Conservation (phyloP, 2,888 invertebrate species). For the Melinaea marsaeus region DNA sequence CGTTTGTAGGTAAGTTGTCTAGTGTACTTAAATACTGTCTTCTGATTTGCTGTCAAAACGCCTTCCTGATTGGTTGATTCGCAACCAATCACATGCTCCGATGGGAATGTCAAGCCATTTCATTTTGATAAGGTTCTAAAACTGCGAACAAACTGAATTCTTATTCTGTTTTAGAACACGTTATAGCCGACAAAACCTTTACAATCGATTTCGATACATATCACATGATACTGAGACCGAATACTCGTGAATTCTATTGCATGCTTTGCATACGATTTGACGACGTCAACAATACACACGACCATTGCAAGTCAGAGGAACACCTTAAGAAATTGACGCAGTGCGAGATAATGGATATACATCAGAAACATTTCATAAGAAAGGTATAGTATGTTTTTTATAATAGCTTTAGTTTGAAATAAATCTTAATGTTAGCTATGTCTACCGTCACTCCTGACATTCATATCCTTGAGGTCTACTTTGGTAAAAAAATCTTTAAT, state of each 20-base stretch:
- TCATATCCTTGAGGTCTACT: too few species aligned
- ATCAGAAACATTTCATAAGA: conserved; percentile 34
- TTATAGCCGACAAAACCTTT: conserved; percentile 34
- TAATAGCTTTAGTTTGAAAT: neutral
- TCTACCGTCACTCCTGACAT: neutral
- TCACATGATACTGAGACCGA: conserved; percentile 39
- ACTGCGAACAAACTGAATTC: too few species aligned
- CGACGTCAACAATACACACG: conserved; percentile 20
- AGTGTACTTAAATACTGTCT: neutral
- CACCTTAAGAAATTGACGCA: conserved; percentile 34
- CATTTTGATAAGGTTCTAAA: too few species aligned
- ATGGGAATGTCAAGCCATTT: too few species aligned
- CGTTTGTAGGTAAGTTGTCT: conserved; percentile 21
- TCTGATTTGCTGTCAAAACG: too few species aligned
- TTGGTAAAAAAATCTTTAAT: too few species aligned
- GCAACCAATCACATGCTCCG: too few species aligned
- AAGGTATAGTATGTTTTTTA: conserved; percentile 31
- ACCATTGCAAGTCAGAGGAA: conserved; percentile 30
- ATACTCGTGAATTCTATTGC: conserved; percentile 37
- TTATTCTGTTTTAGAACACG: conserved; percentile 31
- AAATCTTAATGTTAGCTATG: too few species aligned
- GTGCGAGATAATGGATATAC: conserved; percentile 29
- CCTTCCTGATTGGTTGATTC: too few species aligned
- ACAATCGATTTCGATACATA: conserved; percentile 40
- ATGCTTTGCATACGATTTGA: conserved; percentile 37